Evolutionary conservation across 2,113 vertebrate genomes (phyloP), one percentile per base, ranked within the genome.

Genomic region (Trogon melanurus): DNA sequence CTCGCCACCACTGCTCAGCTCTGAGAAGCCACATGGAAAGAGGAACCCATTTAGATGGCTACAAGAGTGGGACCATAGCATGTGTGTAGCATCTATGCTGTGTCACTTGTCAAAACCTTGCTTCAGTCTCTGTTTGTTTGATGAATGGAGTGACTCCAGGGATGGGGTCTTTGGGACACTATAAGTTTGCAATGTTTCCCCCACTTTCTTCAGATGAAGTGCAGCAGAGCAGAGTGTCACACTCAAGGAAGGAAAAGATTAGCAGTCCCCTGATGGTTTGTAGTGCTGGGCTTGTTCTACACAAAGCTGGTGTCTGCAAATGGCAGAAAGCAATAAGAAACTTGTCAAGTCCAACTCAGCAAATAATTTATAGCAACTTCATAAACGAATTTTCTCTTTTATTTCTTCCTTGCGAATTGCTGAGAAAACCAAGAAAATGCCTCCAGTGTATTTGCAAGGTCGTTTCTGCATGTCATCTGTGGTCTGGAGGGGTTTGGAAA

Each of bases 271-370:
- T 75, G 41, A 27, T 21, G 34, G 22, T 75, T 74, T 29, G 22
- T 69, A 34, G 30, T 32, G 45, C 88, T 86, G 79, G 58, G 51
- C 53, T 90, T 71, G 57, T 81, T 92, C 76, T 75, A 22, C 62
- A 48, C 12, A 3, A n/a, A 41, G 61, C 27, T 57, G 58, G 34
- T 92, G 69, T 66, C 91, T 84, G 62, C 91, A 80, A 18, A n/a
- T 70, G 75, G 80, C 88, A 87, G 72, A 88, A 91, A 96, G 95
- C 95, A 96, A 93, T 97, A 96, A 97, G 81, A 57, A 94, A 74
- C 67, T 65, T 88, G 48, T 79, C 61, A 54, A 30, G 79, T 75
- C 67, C 67, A 76, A 58, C 78, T 87, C 8, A 1, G 78, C 50
- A 85, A 73, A 88, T 87, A 79, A 92, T 74, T 61, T 74, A 91